phyloP scores from a whole-genome alignment of 2,888 invertebrate genomes.

The Fragum sueziense region DNA sequence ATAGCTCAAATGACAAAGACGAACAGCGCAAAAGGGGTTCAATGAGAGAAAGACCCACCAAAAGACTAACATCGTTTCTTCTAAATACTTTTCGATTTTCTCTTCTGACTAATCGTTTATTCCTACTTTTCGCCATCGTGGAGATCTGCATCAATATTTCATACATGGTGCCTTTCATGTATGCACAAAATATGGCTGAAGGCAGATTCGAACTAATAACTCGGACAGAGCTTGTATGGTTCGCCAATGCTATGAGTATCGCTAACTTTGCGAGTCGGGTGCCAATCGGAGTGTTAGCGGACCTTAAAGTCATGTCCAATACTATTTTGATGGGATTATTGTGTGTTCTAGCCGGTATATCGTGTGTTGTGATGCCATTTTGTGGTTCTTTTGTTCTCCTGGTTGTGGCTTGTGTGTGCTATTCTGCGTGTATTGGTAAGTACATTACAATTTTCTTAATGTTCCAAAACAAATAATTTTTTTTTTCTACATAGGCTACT shows the following conservation, averaged over 20 bases:
- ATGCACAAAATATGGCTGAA: conserved; percentile 88
- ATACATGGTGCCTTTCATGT: conserved; percentile 96
- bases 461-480: no score
- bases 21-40: background rate
- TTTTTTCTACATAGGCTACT: no score
- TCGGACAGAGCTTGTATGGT: conserved; percentile 83
- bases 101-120: conserved; percentile 79
- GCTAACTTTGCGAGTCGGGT: conserved; percentile 96
- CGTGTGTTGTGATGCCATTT: conserved; percentile 30
- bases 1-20: no score
- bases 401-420: conserved; percentile 22
- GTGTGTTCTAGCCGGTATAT: conserved; percentile 21
- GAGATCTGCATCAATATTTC: conserved; percentile 95
- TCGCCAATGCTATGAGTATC: conserved; percentile 94
- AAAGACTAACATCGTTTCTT: background rate
- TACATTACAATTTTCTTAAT: no score
- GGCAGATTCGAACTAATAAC: background rate
- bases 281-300: conserved; percentile 81
- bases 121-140: conserved; percentile 92
- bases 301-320: conserved; percentile 87
- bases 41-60: background rate
- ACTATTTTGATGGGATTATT: conserved; percentile 19
- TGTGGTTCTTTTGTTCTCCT: conserved; percentile 26
- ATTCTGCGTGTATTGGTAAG: conserved; percentile 32
- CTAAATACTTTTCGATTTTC: conserved; percentile 19